Evolutionary conservation across 2,113 vertebrate genomes (phyloP), one percentile per base, ranked within the genome.

Genomic region (Nothocercus nigrocapillus): DNA sequence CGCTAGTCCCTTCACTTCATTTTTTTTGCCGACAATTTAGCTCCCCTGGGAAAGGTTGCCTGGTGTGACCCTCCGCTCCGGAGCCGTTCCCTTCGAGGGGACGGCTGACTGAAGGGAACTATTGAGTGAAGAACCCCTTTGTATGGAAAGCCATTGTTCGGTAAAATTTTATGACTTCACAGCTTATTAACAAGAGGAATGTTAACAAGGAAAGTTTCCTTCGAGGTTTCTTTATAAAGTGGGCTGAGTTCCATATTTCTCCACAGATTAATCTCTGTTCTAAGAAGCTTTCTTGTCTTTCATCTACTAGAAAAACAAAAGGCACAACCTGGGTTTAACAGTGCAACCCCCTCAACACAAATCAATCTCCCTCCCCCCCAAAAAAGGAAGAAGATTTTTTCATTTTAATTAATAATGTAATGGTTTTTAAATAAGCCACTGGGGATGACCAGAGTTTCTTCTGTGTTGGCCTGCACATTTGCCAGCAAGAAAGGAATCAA

Each of bases 171-270:
- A 95, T 85, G 79, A 91, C 77, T 89, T 90, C 88, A 73, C 76
- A 89, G 82, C 68, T 92, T 96, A 96, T 93, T 91, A 96, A 96
- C 78, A 74, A 73, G 88, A 93, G 75, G 95, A 92, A 95, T 95
- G 96, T 94, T 96, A 97, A 95, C 61, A 89, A 62, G 67, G 56
- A 56, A 89, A 77, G 19, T 86, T 96, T 94, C 89, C 83, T 91
- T 87, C 5, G 0, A 88, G 66, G 22, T 88, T 97, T 93, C 85
- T 96, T 97, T 92, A 93, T 88, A 79, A 90, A 97, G 87, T 88
- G 68, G 30, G 8, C n/a, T 5, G 58, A 82, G 70, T 62, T 93
- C 45, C 34, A 56, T 10, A 3, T 80, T 94, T 93, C 76, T 95
- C 70, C 70, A 34, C 30, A 93, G 56, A 73, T 82, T 70, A 94